Conservation (phyloP, 2,113 vertebrate species). For the Todiramphus chloris region DNA sequence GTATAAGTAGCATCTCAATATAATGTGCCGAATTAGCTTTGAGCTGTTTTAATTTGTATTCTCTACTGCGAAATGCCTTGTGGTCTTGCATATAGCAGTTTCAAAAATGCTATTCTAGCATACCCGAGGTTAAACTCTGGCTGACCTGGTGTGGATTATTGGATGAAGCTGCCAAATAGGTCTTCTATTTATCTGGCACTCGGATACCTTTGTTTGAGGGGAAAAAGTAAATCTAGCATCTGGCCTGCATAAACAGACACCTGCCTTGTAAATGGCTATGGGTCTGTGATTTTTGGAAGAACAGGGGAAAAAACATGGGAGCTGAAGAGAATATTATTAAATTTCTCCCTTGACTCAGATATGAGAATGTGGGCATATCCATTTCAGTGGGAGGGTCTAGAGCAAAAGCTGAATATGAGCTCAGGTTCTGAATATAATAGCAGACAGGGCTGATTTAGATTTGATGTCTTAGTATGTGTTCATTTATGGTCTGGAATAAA, state of each 20-base stretch:
- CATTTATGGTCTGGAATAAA: not conserved
- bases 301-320: not conserved
- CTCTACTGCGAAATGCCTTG: not conserved
- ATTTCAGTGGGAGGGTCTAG: not conserved
- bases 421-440: not conserved
- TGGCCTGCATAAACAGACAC: slow-evolving; percentile 5
- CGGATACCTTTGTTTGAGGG: not conserved
- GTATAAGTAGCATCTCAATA: not conserved
- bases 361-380: not conserved
- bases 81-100: not conserved
- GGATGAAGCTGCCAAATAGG: not conserved
- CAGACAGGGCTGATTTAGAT: not conserved
- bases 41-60: not conserved
- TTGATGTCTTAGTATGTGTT: not conserved
- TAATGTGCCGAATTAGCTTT: not conserved
- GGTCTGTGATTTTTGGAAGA: not conserved
- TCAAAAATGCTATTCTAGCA: not conserved
- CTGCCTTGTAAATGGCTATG: not conserved
- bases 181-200: not conserved
- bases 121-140: not conserved
- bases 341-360: not conserved
- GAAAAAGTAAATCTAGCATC: not conserved
- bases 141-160: not conserved
- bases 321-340: not conserved
- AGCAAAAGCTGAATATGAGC: not conserved